Evolutionary conservation across 2,888 invertebrate species (phyloP).

Genomic region (Drosophila macrospina): DNA sequence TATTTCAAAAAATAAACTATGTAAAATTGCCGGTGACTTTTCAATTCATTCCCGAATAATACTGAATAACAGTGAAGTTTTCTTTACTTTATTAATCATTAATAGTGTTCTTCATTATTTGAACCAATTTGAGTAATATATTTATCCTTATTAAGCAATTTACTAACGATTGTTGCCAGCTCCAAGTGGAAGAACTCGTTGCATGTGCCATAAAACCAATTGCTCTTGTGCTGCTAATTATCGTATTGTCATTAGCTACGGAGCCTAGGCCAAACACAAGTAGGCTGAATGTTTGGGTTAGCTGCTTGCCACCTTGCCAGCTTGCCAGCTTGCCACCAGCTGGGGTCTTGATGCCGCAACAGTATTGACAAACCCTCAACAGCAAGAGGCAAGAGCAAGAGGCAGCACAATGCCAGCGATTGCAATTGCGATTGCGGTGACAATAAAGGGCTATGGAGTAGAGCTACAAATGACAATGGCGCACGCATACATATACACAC

Average conservation of each 20-base stretch:
- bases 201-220: not conserved
- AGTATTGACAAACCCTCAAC: slow-evolving; percentile 56
- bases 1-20: too few species aligned
- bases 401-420: slow-evolving; percentile 32
- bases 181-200: not conserved
- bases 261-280: slow-evolving; percentile 10
- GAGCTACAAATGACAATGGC: slow-evolving; percentile 64
- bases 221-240: slow-evolving; percentile 31
- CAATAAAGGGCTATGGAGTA: slow-evolving; percentile 66
- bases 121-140: not conserved
- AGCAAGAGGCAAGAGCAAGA: slow-evolving; percentile 24
- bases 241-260: slow-evolving; percentile 36
- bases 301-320: slow-evolving; percentile 28
- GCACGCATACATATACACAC: slow-evolving; percentile 17
- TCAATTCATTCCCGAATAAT: too few species aligned
- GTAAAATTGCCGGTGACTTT: too few species aligned
- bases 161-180: not conserved
- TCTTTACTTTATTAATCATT: not conserved
- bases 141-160: not conserved
- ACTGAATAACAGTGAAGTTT: too few species aligned
- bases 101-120: not conserved
- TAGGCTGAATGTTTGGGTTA: not conserved
- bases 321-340: slow-evolving; percentile 34
- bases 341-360: slow-evolving; percentile 33
- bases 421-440: slow-evolving; percentile 59